Conservation (phyloP, 2,888 invertebrate species). For the Ellobium chinense region DNA sequence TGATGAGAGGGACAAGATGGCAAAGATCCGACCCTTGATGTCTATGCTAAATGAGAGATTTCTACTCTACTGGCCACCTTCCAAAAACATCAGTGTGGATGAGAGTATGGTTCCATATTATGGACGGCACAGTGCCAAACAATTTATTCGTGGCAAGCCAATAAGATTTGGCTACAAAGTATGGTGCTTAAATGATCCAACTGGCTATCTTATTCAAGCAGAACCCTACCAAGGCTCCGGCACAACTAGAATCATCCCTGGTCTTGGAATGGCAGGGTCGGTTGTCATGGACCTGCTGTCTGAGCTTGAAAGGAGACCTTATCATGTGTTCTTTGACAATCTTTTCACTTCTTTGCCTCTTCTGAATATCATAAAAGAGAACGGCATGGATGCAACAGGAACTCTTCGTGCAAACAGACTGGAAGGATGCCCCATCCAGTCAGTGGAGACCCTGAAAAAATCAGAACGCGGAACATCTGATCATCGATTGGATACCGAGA, state of each 20-base stretch:
- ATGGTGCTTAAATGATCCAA: not conserved
- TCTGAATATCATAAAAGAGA: not conserved
- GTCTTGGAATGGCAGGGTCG: not conserved
- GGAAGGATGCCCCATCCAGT: not conserved
- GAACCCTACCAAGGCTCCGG: not conserved
- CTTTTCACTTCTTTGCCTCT: not conserved
- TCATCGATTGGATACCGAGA: not conserved
- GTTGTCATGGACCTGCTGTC: not conserved
- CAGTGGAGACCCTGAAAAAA: not conserved
- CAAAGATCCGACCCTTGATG: not conserved
- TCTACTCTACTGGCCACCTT: not conserved
- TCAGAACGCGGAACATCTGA: not conserved
- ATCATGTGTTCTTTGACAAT: no score
- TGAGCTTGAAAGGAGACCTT: not conserved
- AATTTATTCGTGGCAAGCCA: not conserved
- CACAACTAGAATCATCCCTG: not conserved
- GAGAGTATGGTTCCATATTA: not conserved
- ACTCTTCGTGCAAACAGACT: not conserved
- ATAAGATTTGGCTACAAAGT: not conserved
- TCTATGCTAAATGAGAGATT: not conserved
- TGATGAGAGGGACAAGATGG: not conserved
- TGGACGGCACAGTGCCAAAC: not conserved
- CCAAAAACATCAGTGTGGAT: not conserved
- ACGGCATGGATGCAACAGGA: not conserved
- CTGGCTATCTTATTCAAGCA: not conserved